Percentiles rank a stretch among this genome's conserved stretches.
phyloP scores from a whole-genome alignment of 2,888 invertebrate species.

The Sarcophaga rosellei region DNA sequence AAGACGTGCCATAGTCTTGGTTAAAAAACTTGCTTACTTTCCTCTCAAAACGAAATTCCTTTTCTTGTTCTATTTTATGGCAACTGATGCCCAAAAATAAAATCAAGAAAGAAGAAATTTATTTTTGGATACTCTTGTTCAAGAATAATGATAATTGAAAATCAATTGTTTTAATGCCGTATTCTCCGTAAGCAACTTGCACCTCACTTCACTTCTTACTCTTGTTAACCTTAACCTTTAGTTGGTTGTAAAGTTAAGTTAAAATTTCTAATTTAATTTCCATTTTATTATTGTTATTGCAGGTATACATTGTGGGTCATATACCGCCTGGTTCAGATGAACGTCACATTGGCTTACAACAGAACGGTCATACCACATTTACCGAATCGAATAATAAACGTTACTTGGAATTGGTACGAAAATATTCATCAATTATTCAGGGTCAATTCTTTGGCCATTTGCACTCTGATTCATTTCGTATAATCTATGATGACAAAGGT shows the following conservation, averaged over 20 bases:
- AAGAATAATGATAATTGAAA: conserved; percentile 62
- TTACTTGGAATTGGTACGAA: conserved; percentile 89
- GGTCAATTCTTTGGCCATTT: conserved; percentile 96
- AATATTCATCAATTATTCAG: conserved; percentile 90
- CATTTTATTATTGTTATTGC: conserved; percentile 73
- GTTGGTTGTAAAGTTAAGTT: background rate
- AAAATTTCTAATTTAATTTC: conserved; percentile 32
- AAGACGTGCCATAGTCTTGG: conserved; percentile 61
- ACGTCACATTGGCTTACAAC: conserved; percentile 86
- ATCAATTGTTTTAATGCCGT: conserved; percentile 49
- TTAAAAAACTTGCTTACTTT: conserved; percentile 46
- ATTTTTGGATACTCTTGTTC: background rate
- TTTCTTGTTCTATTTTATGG: background rate
- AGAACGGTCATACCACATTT: conserved; percentile 84
- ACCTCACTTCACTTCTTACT: background rate
- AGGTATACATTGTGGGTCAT: conserved; percentile 96
- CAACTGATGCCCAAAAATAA: background rate
- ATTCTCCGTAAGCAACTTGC: no score
- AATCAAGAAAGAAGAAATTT: background rate
- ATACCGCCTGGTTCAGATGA: conserved; percentile 95
- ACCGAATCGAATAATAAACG: conserved; percentile 89
- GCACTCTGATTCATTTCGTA: conserved; percentile 94
- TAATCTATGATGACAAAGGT: conserved; percentile 91
- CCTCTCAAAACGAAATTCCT: background rate
- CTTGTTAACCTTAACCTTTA: background rate